Evolutionary conservation across 2,113 vertebrate genomes (phyloP).

Genomic region (Pan paniscus): DNA sequence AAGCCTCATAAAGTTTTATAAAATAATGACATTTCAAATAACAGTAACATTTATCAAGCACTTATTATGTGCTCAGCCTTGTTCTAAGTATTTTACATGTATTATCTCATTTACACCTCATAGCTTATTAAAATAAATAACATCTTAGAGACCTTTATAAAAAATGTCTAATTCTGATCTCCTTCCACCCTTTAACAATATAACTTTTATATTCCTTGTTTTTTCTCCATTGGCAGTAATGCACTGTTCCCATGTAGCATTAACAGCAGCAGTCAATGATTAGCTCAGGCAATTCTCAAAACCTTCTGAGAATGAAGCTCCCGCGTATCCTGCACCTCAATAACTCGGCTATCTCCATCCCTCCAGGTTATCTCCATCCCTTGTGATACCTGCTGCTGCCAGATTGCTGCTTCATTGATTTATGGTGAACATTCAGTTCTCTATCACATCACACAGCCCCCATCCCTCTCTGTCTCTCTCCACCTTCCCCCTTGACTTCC

Average conservation of each 20-base stretch:
- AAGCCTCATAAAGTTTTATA: background rate
- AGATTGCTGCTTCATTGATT: no score
- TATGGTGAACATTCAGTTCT: background rate
- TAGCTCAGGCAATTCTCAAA: background rate
- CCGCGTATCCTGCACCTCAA: background rate
- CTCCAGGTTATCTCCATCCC: background rate
- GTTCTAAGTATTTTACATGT: background rate
- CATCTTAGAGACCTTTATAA: background rate
- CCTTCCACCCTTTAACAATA: background rate
- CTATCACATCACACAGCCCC: background rate
- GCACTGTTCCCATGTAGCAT: background rate
- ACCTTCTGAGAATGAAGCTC: background rate
- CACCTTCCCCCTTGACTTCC: background rate
- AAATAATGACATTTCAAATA: background rate
- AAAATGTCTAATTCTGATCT: background rate
- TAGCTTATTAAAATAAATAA: background rate
- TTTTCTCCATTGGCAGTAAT: background rate
- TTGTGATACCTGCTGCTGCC: background rate
- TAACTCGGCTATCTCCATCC: background rate
- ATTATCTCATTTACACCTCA: background rate
- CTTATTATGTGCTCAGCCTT: background rate
- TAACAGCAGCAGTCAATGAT: background rate
- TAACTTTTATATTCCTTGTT: background rate
- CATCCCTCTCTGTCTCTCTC: background rate
- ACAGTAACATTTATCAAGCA: background rate